Evolutionary conservation across 2,797 vertebrate genomes (phyloP).

Genomic region (Garrulus glandarius): DNA sequence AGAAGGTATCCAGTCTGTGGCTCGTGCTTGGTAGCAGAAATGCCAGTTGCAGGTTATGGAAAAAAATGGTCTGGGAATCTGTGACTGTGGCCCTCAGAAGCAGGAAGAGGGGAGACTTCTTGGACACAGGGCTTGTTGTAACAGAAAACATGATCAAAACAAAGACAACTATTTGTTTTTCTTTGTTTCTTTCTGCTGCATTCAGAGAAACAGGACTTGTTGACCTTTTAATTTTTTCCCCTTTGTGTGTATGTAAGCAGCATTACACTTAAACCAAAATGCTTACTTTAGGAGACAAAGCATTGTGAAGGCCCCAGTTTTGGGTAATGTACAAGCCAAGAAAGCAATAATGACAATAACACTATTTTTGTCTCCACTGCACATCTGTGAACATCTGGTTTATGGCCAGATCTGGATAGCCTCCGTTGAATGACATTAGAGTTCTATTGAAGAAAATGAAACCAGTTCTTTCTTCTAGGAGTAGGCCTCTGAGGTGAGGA

Average conservation of each 20-base stretch:
- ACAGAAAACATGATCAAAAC: neutral
- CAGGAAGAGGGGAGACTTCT: neutral
- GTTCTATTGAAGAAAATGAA: neutral
- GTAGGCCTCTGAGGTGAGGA: neutral
- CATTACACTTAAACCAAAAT: neutral
- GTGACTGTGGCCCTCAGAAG: neutral
- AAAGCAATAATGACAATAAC: neutral
- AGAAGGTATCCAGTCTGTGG: neutral
- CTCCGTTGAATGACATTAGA: neutral
- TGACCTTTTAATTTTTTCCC: neutral
- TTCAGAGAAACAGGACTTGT: neutral
- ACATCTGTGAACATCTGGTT: neutral
- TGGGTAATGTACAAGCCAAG: neutral
- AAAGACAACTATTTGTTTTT: neutral
- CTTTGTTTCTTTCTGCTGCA: neutral
- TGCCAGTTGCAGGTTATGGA: neutral
- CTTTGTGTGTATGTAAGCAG: neutral
- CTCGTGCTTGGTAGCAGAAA: neutral
- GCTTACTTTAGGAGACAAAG: neutral
- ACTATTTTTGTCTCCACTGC: neutral
- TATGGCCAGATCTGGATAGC: neutral
- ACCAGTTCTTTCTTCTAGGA: neutral
- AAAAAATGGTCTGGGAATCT: neutral
- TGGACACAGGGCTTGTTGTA: neutral
- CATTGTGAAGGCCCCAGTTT: neutral